Percentiles rank a stretch among this genome's conserved stretches.
phyloP scores from a whole-genome alignment of 2,797 vertebrate genomes.

The Sebastes steindachneri region DNA sequence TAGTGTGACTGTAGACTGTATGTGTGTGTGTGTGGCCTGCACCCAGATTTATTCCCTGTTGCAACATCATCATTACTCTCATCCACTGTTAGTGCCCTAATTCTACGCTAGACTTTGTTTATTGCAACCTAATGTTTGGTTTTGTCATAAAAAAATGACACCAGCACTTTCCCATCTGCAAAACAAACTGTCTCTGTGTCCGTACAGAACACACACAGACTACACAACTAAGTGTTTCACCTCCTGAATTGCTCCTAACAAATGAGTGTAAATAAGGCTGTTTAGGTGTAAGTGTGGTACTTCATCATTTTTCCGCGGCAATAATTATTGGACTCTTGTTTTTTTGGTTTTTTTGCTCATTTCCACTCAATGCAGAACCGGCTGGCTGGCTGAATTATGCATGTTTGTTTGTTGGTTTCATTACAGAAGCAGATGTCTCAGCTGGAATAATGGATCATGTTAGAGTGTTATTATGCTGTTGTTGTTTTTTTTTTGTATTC shows the following conservation, averaged over 20 bases:
- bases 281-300: conserved; percentile 65
- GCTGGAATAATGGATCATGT: conserved; percentile 64
- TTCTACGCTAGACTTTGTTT: conserved; percentile 35
- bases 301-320: conserved; percentile 70
- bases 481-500: not conserved
- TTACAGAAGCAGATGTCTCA: conserved; percentile 70
- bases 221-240: conserved; percentile 28
- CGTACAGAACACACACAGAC: conserved; percentile 3
- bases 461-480: conserved; percentile 52
- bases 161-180: conserved; percentile 27
- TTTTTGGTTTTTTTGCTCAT: conserved; percentile 5
- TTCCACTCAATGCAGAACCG: conserved; percentile 45
- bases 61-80: conserved; percentile 31
- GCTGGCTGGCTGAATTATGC: conserved; percentile 71
- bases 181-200: conserved; percentile 5
- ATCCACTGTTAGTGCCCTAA: conserved; percentile 21
- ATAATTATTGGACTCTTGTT: conserved; percentile 64
- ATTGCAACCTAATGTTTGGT: conserved; percentile 50
- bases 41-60: conserved; percentile 3
- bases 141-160: conserved; percentile 53
- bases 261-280: conserved; percentile 69
- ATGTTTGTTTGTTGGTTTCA: conserved; percentile 75
- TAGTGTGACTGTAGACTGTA: not conserved
- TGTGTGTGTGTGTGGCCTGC: not conserved
- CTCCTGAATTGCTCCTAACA: conserved; percentile 57